A percentile compares a stretch with the other conserved stretches of the same genome.
Evolutionary conservation across 2,113 vertebrate genomes (phyloP).

Genomic region (Zosterops pallidus): DNA sequence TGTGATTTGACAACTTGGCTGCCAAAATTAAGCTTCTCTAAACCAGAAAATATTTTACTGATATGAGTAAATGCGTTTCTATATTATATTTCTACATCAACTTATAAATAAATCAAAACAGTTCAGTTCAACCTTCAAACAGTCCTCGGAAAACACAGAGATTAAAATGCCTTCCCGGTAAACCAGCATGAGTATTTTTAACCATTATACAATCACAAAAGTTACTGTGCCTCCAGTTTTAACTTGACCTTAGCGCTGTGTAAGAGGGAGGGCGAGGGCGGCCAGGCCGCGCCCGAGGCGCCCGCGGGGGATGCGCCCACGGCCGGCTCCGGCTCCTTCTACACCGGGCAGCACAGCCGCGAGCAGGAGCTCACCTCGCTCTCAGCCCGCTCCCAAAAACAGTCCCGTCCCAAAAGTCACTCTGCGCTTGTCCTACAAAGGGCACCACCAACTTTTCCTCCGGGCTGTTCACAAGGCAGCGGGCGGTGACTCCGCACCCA

Average conservation of each 20-base stretch:
- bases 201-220: conserved; percentile 21
- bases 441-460: not conserved
- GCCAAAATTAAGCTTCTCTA: not conserved
- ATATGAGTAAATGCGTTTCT: not conserved
- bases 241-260: not conserved
- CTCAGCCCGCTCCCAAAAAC: not conserved
- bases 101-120: conserved; percentile 24
- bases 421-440: not conserved
- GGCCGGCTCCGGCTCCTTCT: not conserved
- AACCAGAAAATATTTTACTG: not conserved
- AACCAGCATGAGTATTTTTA: conserved; percentile 55
- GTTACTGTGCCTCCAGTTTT: not conserved
- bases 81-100: not conserved
- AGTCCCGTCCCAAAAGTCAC: not conserved
- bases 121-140: not conserved
- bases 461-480: not conserved
- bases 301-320: not conserved
- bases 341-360: not conserved
- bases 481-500: not conserved
- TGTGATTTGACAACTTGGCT: not conserved
- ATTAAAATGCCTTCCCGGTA: conserved; percentile 60
- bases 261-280: fast-evolving
- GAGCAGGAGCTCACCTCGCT: not conserved
- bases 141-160: not conserved
- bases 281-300: not conserved